These are phyloP conservation scores for Telmatherina bonti DNA, from an alignment of 2,797 vertebrate genomes.

Conservation along the genomic window DNA sequence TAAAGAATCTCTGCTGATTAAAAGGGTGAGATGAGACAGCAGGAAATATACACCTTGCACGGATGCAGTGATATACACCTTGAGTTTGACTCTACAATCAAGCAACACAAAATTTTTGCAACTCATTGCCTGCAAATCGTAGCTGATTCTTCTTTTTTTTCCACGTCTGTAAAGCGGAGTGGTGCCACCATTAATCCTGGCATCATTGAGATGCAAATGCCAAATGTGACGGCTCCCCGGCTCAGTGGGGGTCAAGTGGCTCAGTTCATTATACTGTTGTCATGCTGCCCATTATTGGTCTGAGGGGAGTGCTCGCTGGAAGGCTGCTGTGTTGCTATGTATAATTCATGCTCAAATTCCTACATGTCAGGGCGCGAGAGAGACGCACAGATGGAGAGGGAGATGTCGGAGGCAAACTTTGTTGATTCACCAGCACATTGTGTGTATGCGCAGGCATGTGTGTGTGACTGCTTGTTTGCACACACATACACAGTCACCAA, in stretches of 20 bases:
- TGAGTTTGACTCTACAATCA: constrained; percentile 19
- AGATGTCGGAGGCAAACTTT: constrained; percentile 53
- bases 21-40: constrained; percentile 22
- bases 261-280: constrained; percentile 86
- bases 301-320: constrained; percentile 68
- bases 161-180: constrained; percentile 35
- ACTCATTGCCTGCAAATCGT: constrained; percentile 25
- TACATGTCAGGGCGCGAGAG: constrained; percentile 69
- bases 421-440: constrained; percentile 56
- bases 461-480: constrained; percentile 9
- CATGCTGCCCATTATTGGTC: constrained; percentile 81
- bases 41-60: no score
- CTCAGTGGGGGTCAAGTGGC: constrained; percentile 83
- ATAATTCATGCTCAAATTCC: constrained; percentile 86
- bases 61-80: constrained; percentile 4
- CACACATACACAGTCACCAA: constrained; percentile 25
- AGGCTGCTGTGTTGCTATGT: constrained; percentile 80
- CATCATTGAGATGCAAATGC: constrained; percentile 86
- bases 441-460: constrained; percentile 31
- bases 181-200: constrained; percentile 74
- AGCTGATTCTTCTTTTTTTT: constrained; percentile 60
- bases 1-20: constrained; percentile 34
- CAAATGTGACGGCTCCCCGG: constrained; percentile 75
- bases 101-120: constrained; percentile 13
- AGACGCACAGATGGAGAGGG: constrained; percentile 31